These are phyloP conservation scores for Andrena hattorfiana DNA, from an alignment of 2,888 invertebrate genomes.

Conservation along the genomic window DNA sequence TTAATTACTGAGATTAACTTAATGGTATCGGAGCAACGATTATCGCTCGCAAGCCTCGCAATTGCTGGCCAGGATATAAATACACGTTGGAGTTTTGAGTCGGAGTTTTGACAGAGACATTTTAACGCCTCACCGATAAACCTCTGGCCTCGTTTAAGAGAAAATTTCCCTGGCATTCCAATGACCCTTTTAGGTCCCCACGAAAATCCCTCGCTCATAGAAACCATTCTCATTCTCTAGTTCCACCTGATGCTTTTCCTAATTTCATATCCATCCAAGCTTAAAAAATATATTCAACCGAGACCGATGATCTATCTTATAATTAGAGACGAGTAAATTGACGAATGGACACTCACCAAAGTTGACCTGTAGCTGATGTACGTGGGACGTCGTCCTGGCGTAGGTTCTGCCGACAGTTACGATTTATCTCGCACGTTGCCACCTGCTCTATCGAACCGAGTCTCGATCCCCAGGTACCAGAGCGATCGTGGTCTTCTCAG, in stretches of 20 bases:
- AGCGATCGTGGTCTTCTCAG: not conserved
- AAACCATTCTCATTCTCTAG: not conserved
- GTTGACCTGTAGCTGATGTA: conserved; percentile 79
- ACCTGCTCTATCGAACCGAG: conserved; percentile 66
- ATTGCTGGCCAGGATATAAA: conserved; percentile 63
- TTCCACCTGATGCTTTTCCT: not conserved
- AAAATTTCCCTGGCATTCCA: not conserved
- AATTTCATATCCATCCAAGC: not conserved
- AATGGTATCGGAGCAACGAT: conserved; percentile 82
- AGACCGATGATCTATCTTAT: conserved; percentile 60
- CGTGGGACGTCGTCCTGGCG: conserved; percentile 81
- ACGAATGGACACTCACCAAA: conserved; percentile 71
- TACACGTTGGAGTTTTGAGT: conserved; percentile 41
- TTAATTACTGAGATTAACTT: conserved; percentile 84
- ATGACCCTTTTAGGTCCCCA: not conserved
- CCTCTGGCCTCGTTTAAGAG: not conserved
- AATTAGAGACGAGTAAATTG: conserved; percentile 56
- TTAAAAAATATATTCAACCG: conserved; percentile 52
- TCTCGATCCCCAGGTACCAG: conserved; percentile 24
- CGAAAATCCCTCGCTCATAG: not conserved
- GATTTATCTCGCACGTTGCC: conserved; percentile 69
- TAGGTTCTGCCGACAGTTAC: conserved; percentile 62
- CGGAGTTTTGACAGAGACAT: conserved; percentile 59
- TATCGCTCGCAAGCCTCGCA: conserved; percentile 78
- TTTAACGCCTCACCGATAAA: conserved; percentile 29